Base-by-base conservation (phyloP, 2,113 vertebrate genomes). In the Coreoperca whiteheadi region DNA sequence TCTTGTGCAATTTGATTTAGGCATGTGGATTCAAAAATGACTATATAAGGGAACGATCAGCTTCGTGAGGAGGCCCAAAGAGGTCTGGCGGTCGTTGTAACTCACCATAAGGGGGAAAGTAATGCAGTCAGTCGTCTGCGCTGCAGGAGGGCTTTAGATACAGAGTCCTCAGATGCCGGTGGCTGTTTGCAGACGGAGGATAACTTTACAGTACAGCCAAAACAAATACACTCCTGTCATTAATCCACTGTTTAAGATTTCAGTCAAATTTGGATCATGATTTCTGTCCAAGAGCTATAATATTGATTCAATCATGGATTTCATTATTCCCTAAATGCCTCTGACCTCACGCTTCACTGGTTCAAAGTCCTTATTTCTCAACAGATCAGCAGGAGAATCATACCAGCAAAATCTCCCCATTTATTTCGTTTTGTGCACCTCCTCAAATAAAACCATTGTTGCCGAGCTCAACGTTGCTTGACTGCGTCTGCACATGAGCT, bases 21-120 rank as follows among this genome's bases (percentile, higher is more conserved):
- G 77, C 78, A 53, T 75, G 41, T 80, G 82, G 87, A 82, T 54
- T 80, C 4, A 74, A 90, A 76, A 74, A 84, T 89, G 88, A 89
- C 91, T 92, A 94, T 94, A 95, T 92, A 94, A 84, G 93, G 90
- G 53, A 91, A n/a, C 1, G 25, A 46, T n/a, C 39, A 8, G 74
- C 51, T 41, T 1, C 0, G 16, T 4, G 39, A 41, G 30, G 50
- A 37, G 68, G 60, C 73, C 39, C 79, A 8, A 63, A 54, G 63
- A 78, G 53, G 41, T 73, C 56, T 0, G 25, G 25, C 3, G 25
- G 61, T 57, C n/a, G 14, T 9, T 68, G 61, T 56, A 57, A 68
- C 64, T 74, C 70, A 43, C 34, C 28, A 25, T 66, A 4, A 79
- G 34, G 51, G 20, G 64, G 15, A 59, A 37, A 72, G 66, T 46